These are phyloP conservation scores for Ophioninae sp. DNA, from an alignment of 2,888 invertebrate genomes.

Conservation along the genomic window DNA sequence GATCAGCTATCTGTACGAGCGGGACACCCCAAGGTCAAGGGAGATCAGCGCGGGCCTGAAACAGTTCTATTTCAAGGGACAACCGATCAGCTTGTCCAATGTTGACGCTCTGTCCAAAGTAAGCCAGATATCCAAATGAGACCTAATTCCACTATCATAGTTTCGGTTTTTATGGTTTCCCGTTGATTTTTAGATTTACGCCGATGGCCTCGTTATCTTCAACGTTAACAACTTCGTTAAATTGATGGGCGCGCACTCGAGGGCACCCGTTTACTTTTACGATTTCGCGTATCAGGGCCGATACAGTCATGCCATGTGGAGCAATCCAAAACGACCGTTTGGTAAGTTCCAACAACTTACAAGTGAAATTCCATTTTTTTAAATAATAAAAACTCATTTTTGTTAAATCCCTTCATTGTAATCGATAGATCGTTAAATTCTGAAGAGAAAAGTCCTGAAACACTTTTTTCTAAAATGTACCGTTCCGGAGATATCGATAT, in stretches of 20 bases:
- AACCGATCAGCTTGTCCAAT: slow-evolving; percentile 78
- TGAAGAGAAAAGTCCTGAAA: background rate
- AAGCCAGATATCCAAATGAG: background rate
- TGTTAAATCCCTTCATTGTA: background rate
- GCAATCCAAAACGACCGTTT: slow-evolving; percentile 80
- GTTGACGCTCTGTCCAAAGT: slow-evolving; percentile 67
- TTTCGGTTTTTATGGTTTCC: background rate
- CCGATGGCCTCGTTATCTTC: slow-evolving; percentile 84
- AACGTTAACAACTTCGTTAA: slow-evolving; percentile 84
- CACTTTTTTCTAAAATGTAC: background rate
- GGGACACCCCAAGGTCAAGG: slow-evolving; percentile 81
- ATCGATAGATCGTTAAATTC: background rate
- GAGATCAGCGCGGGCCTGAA: slow-evolving; percentile 82
- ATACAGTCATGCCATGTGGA: slow-evolving; percentile 83
- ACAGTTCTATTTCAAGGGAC: slow-evolving; percentile 81
- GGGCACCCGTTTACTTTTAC: slow-evolving; percentile 83
- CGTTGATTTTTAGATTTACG: slow-evolving; percentile 76
- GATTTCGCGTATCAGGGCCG: slow-evolving; percentile 85
- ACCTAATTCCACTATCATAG: no score
- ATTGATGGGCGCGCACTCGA: slow-evolving; percentile 83
- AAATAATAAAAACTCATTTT: background rate
- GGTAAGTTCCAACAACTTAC: slow-evolving; percentile 74
- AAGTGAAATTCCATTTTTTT: no score
- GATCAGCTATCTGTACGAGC: slow-evolving; percentile 84
- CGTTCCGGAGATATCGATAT: background rate